Evolutionary conservation across 2,888 invertebrate genomes (phyloP), one percentile per base, ranked within the genome.

Genomic region (Neoaliturus tenellus): DNA sequence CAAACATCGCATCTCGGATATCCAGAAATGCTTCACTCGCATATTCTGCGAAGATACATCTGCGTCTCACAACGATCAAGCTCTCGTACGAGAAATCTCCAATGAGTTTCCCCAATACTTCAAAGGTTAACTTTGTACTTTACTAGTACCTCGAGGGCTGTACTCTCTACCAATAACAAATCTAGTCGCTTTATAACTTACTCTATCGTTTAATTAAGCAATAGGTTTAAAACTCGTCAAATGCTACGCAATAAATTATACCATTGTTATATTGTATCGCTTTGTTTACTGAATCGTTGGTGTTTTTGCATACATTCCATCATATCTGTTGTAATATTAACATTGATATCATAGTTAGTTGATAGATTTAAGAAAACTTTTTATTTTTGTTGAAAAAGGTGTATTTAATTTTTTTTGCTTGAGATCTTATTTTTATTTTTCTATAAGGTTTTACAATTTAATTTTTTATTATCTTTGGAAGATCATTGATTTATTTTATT

Each of bases 1-100:
- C 90, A 92, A 93, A 85, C 97, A 97, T 90, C 93, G 97, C 17
- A 93, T 94, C 80, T 95, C 96, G 85, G 97, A 97, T 90, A 92
- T 97, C 73, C 92, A 96, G 86, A 95, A 96, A 89, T 96, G 97
- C 89, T 97, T 97, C 90, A 96, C 96, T 39, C 92, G 91, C 75
- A 97, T 97, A 89, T 96, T 97, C 90, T 96, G 96, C 89, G 97
- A 97, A 89, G 97, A 97, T 89, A 93, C 94, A 3, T 94, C 94
- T 33, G 92, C 93, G 87, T 96, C 96, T 89, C 93, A 94, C 86
- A 92, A 93, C 25, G 97, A 97, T 91, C 96, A 97, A 89, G 93
- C 94, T 85, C 91, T 96, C 69, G 96, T 97, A 17, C 92, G 95
- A 81, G 95, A 96, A 87, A 96, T 97, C 87, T 95, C 95, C 86